phyloP scores from a whole-genome alignment of 2,888 invertebrate species.

The Rhagophthalmus giganteus region DNA sequence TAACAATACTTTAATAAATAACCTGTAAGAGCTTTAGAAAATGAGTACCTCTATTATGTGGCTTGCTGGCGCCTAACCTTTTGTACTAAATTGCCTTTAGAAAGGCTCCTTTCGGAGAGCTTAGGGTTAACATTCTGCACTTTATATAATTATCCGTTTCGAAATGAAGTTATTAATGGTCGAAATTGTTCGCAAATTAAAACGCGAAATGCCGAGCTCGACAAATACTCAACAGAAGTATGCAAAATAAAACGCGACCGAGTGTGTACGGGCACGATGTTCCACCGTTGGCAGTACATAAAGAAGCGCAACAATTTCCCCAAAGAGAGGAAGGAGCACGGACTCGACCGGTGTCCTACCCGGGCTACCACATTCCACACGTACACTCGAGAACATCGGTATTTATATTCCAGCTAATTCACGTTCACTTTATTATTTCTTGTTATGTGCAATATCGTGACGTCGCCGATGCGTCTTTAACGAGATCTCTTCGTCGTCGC shows the following conservation, averaged over 20 bases:
- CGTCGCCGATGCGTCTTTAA: too few species aligned
- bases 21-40: constrained; percentile 16
- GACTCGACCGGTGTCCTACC: constrained; percentile 35
- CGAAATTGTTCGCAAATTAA: too few species aligned
- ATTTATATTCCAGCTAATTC: constrained; percentile 11
- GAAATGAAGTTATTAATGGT: too few species aligned
- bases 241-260: too few species aligned
- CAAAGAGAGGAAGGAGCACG: constrained; percentile 26
- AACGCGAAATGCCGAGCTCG: constrained; percentile 1
- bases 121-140: background rate
- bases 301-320: constrained; percentile 32
- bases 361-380: constrained; percentile 42
- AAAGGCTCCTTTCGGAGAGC: background rate
- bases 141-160: too few species aligned
- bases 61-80: constrained; percentile 20
- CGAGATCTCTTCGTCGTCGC: too few species aligned
- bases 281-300: constrained; percentile 37
- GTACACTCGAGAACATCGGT: constrained; percentile 31
- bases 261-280: too few species aligned
- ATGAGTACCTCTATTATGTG: constrained; percentile 20
- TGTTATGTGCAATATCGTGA: too few species aligned
- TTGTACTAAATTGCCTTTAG: constrained; percentile 13
- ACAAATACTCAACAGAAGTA: constrained; percentile 8
- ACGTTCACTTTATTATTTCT: background rate
- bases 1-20: constrained; percentile 13